A percentile compares a stretch with the other conserved stretches of the same genome.
Evolutionary conservation across 2,797 vertebrate species (phyloP).

Genomic region (Pantherophis alleghaniensis): DNA sequence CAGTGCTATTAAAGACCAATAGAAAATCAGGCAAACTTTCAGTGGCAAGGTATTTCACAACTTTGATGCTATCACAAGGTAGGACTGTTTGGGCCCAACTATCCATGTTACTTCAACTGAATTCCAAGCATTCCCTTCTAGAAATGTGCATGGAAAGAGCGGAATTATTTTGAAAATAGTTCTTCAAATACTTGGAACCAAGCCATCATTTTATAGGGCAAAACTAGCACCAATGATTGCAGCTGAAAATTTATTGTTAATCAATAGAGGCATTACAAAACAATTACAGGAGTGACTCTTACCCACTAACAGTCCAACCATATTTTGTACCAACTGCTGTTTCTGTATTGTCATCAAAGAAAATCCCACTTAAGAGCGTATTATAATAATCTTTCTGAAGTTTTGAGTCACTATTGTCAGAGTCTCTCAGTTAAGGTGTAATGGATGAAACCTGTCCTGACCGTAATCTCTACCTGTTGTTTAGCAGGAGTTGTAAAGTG

Average conservation of each 20-base stretch:
- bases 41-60: not conserved
- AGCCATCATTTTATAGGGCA: not conserved
- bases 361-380: not conserved
- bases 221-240: not conserved
- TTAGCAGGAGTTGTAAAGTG: not conserved
- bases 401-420: not conserved
- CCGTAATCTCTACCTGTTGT: not conserved
- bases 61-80: not conserved
- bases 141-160: not conserved
- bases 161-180: not conserved
- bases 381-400: not conserved
- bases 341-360: not conserved
- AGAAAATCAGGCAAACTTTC: not conserved
- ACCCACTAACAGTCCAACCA: not conserved
- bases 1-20: not conserved
- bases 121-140: not conserved
- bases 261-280: not conserved
- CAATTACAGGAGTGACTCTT: not conserved
- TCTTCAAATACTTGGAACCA: not conserved
- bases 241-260: not conserved
- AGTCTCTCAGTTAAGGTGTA: not conserved
- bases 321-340: not conserved
- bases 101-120: not conserved
- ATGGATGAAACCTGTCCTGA: not conserved
- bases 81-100: not conserved